Evolutionary conservation across 2,113 vertebrate genomes (phyloP), one percentile per base, ranked within the genome.

Genomic region (Meles meles): DNA sequence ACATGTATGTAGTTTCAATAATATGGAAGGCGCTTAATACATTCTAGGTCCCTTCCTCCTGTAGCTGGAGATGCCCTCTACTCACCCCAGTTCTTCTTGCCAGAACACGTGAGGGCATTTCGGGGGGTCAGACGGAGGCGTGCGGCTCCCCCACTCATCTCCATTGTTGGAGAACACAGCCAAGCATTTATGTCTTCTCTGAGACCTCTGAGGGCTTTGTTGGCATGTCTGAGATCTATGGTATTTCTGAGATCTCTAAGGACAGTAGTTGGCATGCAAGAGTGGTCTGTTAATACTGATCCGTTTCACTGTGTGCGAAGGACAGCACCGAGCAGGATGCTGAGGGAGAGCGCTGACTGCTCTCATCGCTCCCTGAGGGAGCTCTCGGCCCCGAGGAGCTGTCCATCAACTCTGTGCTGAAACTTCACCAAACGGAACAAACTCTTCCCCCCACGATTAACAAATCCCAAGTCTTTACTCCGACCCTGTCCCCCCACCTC

Each of bases 371-470:
- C 15, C 23, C 42, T 2, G 0, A 17, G 23, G 61, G 82, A 44
- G 55, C 13, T 0, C 7, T 3, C 5, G 12, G 39, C 3, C n/a
- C 57, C 1, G 0, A 1, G 59, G 84, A 72, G 67, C 92, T 94
- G 67, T 96, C 96, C 94, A 93, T 76, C 61, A 87, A 8, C 37
- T 83, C 12, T 4, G 20, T 91, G 77, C 90, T 98, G 95, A 98
- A 91, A 90, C 39, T 15, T 67, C 67, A 34, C 2, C 47, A 47
- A 82, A 18, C 10, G 65, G 27, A 57, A 2, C 27, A 15, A 77
- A 18, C 5, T 42, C 49, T 55, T 82, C 25, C 39, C 14, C 15
- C 18, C 18, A 10, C 18, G 29, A 9, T 52, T 23, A n/a, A 72
- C 65, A 71, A 29, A 61, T 14, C 5, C 42, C 8, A 59, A 29